Conservation (phyloP, 1,140 invertebrate species). For the Orius laevigatus region DNA sequence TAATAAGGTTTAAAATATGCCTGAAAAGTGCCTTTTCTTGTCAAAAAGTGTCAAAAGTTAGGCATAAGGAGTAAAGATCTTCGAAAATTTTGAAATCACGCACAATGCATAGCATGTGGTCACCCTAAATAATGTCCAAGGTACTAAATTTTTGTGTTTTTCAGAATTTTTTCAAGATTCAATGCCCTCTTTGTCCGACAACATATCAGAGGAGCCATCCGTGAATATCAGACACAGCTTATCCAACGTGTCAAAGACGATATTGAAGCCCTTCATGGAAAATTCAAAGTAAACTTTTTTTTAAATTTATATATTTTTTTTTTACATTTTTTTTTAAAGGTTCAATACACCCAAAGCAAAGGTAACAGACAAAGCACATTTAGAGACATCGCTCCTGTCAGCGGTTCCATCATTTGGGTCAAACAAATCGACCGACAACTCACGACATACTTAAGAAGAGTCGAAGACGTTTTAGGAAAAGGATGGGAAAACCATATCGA, state of each 20-base stretch:
- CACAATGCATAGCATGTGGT: too few species aligned
- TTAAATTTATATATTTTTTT: background rate
- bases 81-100: too few species aligned
- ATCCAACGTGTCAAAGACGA: slow-evolving; percentile 99
- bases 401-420: slow-evolving; percentile 97
- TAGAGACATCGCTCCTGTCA: slow-evolving; percentile 87
- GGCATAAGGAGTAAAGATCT: too few species aligned
- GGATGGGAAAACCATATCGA: slow-evolving; percentile 99
- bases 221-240: slow-evolving; percentile 97
- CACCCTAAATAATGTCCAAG: too few species aligned
- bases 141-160: slow-evolving; percentile 1
- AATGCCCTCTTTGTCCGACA: slow-evolving; percentile 97
- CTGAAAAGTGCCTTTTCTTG: too few species aligned
- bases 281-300: slow-evolving; percentile 66
- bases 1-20: too few species aligned
- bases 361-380: slow-evolving; percentile 78
- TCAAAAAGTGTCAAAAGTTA: too few species aligned
- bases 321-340: slow-evolving; percentile 15
- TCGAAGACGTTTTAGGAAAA: slow-evolving; percentile 94
- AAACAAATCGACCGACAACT: slow-evolving; percentile 96
- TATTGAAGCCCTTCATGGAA: slow-evolving; percentile 93
- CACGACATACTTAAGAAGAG: slow-evolving; percentile 88
- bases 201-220: slow-evolving; percentile 93
- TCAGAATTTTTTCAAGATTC: slow-evolving; percentile 87
- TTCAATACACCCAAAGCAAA: slow-evolving; percentile 45